A percentile compares a stretch with the other conserved stretches of the same genome.
phyloP scores from a whole-genome alignment of 2,888 invertebrate species.

The Didymodactylos carnosus region DNA sequence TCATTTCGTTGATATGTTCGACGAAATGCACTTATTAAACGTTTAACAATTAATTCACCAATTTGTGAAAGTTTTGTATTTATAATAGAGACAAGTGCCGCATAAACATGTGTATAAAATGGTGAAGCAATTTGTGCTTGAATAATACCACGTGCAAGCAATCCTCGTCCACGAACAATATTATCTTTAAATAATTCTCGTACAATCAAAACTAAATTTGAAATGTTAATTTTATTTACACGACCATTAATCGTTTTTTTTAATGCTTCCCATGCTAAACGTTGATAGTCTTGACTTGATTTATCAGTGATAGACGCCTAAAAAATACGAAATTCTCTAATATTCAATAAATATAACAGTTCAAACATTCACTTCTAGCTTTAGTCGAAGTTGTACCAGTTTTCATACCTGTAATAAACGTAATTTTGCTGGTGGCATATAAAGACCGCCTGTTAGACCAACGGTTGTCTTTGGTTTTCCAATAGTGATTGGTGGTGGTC shows the following conservation, averaged over 20 bases:
- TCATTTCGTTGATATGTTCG: conserved; percentile 78
- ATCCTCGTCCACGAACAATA: conserved; percentile 75
- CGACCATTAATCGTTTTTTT: conserved; percentile 94
- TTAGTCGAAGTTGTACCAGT: too few species aligned
- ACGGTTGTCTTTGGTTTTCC: too few species aligned
- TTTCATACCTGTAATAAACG: conserved; percentile 58
- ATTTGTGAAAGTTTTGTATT: conserved; percentile 94
- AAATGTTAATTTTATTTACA: conserved; percentile 85
- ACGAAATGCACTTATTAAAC: conserved; percentile 78
- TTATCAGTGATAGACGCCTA: conserved; percentile 11
- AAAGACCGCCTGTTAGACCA: conserved; percentile 48
- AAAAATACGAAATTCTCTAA: not conserved
- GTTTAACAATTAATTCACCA: conserved; percentile 68
- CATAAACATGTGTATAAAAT: conserved; percentile 89
- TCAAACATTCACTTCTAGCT: too few species aligned
- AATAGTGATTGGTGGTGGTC: too few species aligned
- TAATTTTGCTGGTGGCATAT: conserved; percentile 88
- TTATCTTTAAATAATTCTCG: conserved; percentile 78
- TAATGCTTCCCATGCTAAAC: conserved; percentile 91
- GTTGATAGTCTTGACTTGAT: conserved; percentile 67
- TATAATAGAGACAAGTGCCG: conserved; percentile 77
- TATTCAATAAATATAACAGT: not conserved
- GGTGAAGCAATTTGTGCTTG: conserved; percentile 92
- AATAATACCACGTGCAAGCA: conserved; percentile 73
- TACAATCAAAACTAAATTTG: conserved; percentile 70